Evolutionary conservation across 2,888 invertebrate genomes (phyloP).

Genomic region (Sinhomidia bicolor): DNA sequence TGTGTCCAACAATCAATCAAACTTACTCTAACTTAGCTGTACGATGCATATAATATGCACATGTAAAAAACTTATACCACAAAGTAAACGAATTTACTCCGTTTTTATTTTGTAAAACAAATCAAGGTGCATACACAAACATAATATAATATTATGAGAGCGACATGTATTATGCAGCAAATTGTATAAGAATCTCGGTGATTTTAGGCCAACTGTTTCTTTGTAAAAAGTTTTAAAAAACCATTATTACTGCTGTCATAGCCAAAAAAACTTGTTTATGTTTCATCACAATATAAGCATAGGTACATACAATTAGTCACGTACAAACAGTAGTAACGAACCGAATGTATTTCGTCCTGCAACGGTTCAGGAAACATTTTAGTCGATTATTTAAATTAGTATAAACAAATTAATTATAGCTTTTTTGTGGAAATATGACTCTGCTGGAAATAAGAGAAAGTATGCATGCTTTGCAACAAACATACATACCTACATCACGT

Average conservation of each 20-base stretch:
- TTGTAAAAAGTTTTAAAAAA: not conserved
- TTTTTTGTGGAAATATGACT: not conserved
- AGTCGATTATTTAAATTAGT: not conserved
- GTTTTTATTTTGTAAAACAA: not conserved
- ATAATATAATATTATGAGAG: not conserved
- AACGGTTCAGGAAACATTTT: not conserved
- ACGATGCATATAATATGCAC: not conserved
- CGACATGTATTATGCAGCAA: not conserved
- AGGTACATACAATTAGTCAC: not conserved
- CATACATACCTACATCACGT: not conserved
- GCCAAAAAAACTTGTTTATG: not conserved
- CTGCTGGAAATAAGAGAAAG: not conserved
- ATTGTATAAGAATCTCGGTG: conserved; percentile 13
- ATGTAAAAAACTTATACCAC: not conserved
- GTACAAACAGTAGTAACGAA: not conserved
- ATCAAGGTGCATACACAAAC: not conserved
- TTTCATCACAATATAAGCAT: not conserved
- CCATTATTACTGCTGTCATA: too few species aligned
- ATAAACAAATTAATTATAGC: not conserved
- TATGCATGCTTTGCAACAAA: not conserved
- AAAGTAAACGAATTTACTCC: not conserved
- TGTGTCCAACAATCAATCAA: conserved; percentile 24
- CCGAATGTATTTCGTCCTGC: not conserved
- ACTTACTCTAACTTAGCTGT: not conserved
- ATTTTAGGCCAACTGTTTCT: conserved; percentile 4